Percentiles rank a stretch among this genome's conserved stretches.
Evolutionary conservation across 1,140 invertebrate species (phyloP).

Genomic region (Drosophila pachea): DNA sequence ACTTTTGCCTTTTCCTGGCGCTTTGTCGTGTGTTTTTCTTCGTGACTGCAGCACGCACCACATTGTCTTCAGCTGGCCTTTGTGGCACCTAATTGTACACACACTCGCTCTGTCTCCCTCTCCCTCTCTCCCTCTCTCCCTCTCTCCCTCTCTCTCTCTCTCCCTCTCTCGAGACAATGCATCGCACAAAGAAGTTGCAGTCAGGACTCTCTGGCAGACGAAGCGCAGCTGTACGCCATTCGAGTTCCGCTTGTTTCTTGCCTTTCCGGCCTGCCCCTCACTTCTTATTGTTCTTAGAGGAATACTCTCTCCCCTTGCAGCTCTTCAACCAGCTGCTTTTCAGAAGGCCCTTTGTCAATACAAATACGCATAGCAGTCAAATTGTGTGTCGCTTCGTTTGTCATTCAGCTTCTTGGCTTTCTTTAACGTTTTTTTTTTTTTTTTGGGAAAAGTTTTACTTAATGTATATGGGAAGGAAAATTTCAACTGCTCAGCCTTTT

Average conservation of each 20-base stretch:
- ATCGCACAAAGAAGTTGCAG: slow-evolving; percentile 9
- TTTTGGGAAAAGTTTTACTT: neutral
- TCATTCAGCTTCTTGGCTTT: slow-evolving; percentile 30
- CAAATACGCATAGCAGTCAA: slow-evolving; percentile 23
- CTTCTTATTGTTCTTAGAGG: slow-evolving; percentile 24
- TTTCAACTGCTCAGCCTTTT: neutral
- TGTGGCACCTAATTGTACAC: slow-evolving; percentile 11
- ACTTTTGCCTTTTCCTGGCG: slow-evolving; percentile 37
- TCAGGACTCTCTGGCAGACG: neutral
- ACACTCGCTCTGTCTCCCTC: neutral
- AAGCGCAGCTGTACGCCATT: slow-evolving; percentile 12
- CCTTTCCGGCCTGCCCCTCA: slow-evolving; percentile 4
- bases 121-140: too few species aligned
- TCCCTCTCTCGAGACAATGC: slow-evolving; percentile 12
- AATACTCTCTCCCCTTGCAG: neutral
- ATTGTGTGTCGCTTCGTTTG: slow-evolving; percentile 27
- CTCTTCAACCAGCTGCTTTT: too few species aligned
- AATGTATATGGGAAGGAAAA: neutral
- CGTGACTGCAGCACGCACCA: slow-evolving; percentile 10
- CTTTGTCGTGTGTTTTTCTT: slow-evolving; percentile 3
- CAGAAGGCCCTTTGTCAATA: slow-evolving; percentile 18
- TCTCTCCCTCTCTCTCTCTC: too few species aligned
- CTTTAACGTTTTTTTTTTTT: neutral
- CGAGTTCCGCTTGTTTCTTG: slow-evolving; percentile 14
- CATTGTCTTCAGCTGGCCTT: slow-evolving; percentile 16